Evolutionary conservation across 2,797 vertebrate genomes (phyloP).

Genomic region (Leptodactylus fallax): DNA sequence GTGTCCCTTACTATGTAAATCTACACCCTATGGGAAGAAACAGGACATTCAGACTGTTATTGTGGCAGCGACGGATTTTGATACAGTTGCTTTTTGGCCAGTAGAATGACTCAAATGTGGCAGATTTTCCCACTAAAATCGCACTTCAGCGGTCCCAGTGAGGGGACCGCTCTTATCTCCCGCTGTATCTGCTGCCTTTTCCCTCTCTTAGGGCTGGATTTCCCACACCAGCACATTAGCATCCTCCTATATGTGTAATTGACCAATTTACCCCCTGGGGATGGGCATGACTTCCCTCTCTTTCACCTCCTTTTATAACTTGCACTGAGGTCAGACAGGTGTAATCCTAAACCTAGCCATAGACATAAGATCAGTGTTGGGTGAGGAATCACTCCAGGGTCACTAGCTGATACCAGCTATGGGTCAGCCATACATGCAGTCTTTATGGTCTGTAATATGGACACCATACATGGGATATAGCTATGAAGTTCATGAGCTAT

Average conservation of each 20-base stretch:
- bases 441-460: too few species aligned
- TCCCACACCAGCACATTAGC: background rate
- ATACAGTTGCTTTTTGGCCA: background rate
- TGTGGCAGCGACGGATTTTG: background rate
- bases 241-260: slow-evolving; percentile 10
- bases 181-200: slow-evolving; percentile 47
- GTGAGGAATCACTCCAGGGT: too few species aligned
- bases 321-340: slow-evolving; percentile 22
- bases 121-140: slow-evolving; percentile 39
- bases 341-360: background rate
- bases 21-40: too few species aligned
- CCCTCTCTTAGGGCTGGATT: slow-evolving; percentile 43
- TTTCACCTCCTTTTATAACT: slow-evolving; percentile 13
- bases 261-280: slow-evolving; percentile 1
- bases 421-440: too few species aligned
- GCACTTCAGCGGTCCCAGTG: background rate
- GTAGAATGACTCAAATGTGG: background rate
- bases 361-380: background rate
- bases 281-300: background rate
- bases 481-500: too few species aligned
- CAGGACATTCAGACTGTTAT: background rate
- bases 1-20: background rate
- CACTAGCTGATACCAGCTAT: too few species aligned
- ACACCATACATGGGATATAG: too few species aligned
- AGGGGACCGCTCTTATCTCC: slow-evolving; percentile 40